Percentiles rank a stretch among this genome's conserved stretches.
Evolutionary conservation across 2,113 vertebrate genomes (phyloP).

Genomic region (Campylomormyrus tamandua): DNA sequence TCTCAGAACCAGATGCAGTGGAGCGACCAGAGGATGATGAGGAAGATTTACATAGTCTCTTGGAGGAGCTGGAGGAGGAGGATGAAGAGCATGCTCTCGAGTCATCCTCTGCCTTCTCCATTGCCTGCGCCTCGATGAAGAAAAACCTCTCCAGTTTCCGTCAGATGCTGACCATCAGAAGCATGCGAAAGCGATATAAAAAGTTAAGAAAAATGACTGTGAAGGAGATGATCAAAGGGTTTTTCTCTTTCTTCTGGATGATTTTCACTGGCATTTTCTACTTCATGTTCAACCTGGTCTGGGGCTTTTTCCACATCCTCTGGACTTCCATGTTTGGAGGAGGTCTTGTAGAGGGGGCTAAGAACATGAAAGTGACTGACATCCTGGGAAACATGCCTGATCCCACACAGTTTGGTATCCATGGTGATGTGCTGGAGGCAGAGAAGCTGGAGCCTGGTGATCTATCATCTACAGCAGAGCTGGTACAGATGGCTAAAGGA

Average conservation of each 20-base stretch:
- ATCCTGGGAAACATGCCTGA: constrained; percentile 97
- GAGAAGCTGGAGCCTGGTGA: constrained; percentile 78
- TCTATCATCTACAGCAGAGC: constrained; percentile 59
- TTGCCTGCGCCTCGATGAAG: constrained; percentile 74
- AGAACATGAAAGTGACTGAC: constrained; percentile 95
- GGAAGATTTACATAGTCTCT: constrained; percentile 55
- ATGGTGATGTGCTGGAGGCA: constrained; percentile 78
- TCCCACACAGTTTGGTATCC: constrained; percentile 95
- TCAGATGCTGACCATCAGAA: constrained; percentile 75
- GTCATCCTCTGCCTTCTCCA: constrained; percentile 79
- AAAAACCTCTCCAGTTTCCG: constrained; percentile 68
- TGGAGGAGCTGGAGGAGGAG: constrained; percentile 64
- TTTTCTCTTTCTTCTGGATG: constrained; percentile 87
- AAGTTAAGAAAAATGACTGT: constrained; percentile 83
- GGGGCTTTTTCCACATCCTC: constrained; percentile 86
- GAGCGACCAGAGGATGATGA: constrained; percentile 78
- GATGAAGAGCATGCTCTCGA: constrained; percentile 69
- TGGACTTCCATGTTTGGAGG: constrained; percentile 94
- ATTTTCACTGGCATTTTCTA: constrained; percentile 76
- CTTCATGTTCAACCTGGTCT: constrained; percentile 71
- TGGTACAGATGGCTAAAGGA: constrained; percentile 71
- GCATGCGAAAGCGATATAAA: constrained; percentile 75
- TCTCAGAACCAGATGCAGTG: constrained; percentile 80
- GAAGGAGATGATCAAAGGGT: constrained; percentile 76
- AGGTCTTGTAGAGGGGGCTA: constrained; percentile 90